These are phyloP conservation scores for Drosophila ustulata DNA, from an alignment of 2,888 invertebrate species.

Conservation along the genomic window DNA sequence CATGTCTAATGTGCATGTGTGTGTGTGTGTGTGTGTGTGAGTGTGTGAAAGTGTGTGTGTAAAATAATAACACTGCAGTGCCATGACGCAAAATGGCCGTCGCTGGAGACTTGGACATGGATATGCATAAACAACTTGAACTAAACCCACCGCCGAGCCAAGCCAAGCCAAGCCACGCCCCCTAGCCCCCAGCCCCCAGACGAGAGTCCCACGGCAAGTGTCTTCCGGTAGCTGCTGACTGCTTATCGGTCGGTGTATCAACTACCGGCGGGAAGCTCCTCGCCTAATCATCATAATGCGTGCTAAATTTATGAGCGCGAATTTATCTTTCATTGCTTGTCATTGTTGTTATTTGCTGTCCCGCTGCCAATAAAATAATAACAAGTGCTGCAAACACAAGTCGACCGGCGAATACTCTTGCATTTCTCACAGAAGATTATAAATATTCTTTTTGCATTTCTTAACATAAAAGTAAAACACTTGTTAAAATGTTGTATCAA, in stretches of 20 bases:
- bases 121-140: conserved; percentile 27
- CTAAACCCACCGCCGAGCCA: background rate
- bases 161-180: background rate
- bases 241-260: conserved; percentile 20
- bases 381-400: background rate
- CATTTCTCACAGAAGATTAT: too few relatives aligned
- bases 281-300: conserved; percentile 41
- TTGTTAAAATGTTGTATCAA: too few relatives aligned
- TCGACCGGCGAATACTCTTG: background rate
- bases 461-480: too few relatives aligned
- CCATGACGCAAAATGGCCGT: conserved; percentile 43
- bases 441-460: too few relatives aligned
- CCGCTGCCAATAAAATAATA: conserved; percentile 16
- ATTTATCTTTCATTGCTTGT: conserved; percentile 30
- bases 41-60: conserved; percentile 10
- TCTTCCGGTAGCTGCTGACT: conserved; percentile 28
- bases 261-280: conserved; percentile 30
- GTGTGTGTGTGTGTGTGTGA: conserved; percentile 17
- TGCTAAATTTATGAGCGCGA: conserved; percentile 35
- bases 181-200: background rate
- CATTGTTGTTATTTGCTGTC: conserved; percentile 25
- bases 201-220: background rate
- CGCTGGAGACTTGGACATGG: conserved; percentile 32
- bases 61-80: conserved; percentile 61
- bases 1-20: conserved; percentile 1